Conservation (phyloP, 2,797 vertebrate genomes). For the Momotus momota region DNA sequence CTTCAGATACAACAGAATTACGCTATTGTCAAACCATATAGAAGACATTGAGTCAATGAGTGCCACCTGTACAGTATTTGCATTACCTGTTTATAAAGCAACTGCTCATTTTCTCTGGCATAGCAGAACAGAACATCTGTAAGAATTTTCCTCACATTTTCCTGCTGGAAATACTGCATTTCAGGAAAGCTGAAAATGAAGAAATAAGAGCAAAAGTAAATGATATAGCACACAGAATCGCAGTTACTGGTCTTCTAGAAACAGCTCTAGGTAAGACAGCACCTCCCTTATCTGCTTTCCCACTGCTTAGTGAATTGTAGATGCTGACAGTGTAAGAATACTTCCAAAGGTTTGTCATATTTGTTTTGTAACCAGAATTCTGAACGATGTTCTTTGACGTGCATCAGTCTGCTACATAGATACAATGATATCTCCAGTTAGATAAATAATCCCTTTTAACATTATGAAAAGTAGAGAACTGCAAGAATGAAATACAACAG, state of each 20-base stretch:
- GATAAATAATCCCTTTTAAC: constrained; percentile 9
- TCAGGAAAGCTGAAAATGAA: constrained; percentile 90
- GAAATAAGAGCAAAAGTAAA: constrained; percentile 48
- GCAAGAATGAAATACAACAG: constrained; percentile 42
- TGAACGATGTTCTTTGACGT: not conserved
- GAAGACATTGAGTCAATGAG: constrained; percentile 72
- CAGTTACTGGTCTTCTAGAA: constrained; percentile 3
- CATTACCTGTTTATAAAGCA: constrained; percentile 98
- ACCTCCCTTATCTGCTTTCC: not conserved
- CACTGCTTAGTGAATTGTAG: not conserved
- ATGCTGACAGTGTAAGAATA: not conserved
- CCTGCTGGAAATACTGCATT: constrained; percentile 97
- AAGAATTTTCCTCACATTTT: constrained; percentile 94
- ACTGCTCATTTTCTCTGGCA: constrained; percentile 96
- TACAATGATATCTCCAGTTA: constrained; percentile 8
- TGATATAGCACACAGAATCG: constrained; percentile 4
- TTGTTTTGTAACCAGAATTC: not conserved
- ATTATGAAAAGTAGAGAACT: constrained; percentile 33
- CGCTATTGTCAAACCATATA: constrained; percentile 71
- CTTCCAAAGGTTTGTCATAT: not conserved
- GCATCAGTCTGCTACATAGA: not conserved
- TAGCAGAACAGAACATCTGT: constrained; percentile 99
- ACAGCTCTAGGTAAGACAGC: not conserved
- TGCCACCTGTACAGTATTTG: constrained; percentile 77
- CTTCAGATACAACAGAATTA: constrained; percentile 70